Base-by-base conservation (phyloP, 2,113 vertebrate genomes). In the Thymallus thymallus region DNA sequence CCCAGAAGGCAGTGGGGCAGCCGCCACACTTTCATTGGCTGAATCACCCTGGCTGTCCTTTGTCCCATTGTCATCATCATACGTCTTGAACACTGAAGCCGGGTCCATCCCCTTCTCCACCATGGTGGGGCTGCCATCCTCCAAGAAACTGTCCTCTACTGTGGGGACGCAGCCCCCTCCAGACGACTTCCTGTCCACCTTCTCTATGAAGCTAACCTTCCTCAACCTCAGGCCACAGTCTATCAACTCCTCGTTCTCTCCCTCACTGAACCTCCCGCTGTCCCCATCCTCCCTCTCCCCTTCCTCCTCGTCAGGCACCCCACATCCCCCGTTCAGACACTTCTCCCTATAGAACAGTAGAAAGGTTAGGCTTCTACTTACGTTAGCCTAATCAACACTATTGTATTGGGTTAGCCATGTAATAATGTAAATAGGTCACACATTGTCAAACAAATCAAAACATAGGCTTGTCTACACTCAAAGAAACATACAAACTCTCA, bases 81-180 rank as follows among this genome's bases (percentile, higher is more conserved):
- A 91, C 86, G 98, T 91, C 72, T 97, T 94, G 26, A 98, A 97
- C 24, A 96, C 90, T 0, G 93, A 93, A 0, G 94, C 85, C 0
- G 96, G 94, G 83, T 98, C 96, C 93, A 96, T 92, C 79, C 97
- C 97, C 26, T 95, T 96, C 85, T 98, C 97, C 86, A 98, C 95
- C 95, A 98, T 95, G 6, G 96, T 98, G 79, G 96, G 97, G 81
- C 97, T 98, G 1, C 97, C 97, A 62, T 98, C 97, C 71, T 98
- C 96, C 45, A 97, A 80, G 82, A 96, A 94, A 26, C 90, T 94
- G 71, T 92, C 91, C 0, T 95, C 94, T 79, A 92, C 84, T 9
- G 75, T 78, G n/a, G 24, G 85, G 46, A 69, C 86, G 6, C 48
- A 51, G 16, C 13, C 12, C 13, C 78, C 75, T 10, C 87, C 91